phyloP scores from a whole-genome alignment of 2,113 vertebrate genomes.

The Macquaria australasica region DNA sequence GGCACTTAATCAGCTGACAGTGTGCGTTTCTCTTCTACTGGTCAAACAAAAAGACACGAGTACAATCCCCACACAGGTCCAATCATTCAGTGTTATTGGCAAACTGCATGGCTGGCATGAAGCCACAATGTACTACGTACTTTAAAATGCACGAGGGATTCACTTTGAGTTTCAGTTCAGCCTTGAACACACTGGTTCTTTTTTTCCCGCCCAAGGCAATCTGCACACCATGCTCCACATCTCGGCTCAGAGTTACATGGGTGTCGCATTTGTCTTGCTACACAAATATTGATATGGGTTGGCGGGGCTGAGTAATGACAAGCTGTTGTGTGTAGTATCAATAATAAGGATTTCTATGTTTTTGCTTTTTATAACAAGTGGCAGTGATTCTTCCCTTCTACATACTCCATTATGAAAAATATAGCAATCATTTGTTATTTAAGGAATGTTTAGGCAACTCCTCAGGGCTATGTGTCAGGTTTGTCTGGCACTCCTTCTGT shows the following conservation, averaged over 20 bases:
- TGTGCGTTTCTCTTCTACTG: slow-evolving; percentile 50
- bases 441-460: slow-evolving; percentile 31
- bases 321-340: slow-evolving; percentile 43
- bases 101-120: slow-evolving; percentile 59
- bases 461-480: slow-evolving; percentile 34
- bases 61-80: slow-evolving; percentile 57
- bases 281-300: slow-evolving; percentile 50
- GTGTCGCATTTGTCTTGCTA: slow-evolving; percentile 44
- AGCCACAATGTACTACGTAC: slow-evolving; percentile 52
- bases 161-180: slow-evolving; percentile 45
- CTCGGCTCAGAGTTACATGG: slow-evolving; percentile 15
- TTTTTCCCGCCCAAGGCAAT: slow-evolving; percentile 36
- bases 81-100: slow-evolving; percentile 64
- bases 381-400: neutral
- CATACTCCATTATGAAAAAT: neutral
- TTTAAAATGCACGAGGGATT: slow-evolving; percentile 58
- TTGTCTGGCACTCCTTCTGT: slow-evolving; percentile 32
- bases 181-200: slow-evolving; percentile 31
- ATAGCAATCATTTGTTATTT: slow-evolving; percentile 6
- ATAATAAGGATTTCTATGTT: slow-evolving; percentile 23
- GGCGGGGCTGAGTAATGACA: slow-evolving; percentile 44
- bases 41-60: slow-evolving; percentile 61
- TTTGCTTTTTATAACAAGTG: slow-evolving; percentile 14
- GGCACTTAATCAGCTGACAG: slow-evolving; percentile 54
- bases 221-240: slow-evolving; percentile 15